Conservation (phyloP, 2,113 vertebrate genomes). For the Cyphomyrus discorhynchus region DNA sequence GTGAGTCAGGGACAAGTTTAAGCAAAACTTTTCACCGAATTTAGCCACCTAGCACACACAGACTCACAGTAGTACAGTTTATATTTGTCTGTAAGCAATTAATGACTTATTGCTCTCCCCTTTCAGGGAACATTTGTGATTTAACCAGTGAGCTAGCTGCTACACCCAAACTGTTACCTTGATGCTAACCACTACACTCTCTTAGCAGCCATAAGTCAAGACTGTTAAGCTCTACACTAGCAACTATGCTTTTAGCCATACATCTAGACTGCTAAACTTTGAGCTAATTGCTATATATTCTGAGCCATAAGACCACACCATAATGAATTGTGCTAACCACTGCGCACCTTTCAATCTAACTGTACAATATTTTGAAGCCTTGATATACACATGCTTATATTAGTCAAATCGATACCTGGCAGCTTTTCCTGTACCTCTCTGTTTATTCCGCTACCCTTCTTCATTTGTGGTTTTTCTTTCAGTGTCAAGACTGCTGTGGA, state of each 20-base stretch:
- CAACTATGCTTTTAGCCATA: neutral
- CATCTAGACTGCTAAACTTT: neutral
- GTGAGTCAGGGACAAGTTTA: neutral
- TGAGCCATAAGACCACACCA: neutral
- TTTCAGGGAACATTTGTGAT: neutral
- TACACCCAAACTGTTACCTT: neutral
- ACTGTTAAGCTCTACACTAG: neutral
- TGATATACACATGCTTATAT: constrained; percentile 6
- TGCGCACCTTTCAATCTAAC: neutral
- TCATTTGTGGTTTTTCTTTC: constrained; percentile 28
- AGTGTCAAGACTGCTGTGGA: constrained; percentile 16
- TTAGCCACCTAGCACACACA: neutral
- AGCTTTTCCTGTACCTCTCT: neutral
- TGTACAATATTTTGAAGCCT: neutral
- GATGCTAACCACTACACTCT: neutral
- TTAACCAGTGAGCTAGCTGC: neutral
- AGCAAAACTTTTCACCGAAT: neutral
- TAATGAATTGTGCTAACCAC: neutral
- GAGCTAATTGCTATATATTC: neutral
- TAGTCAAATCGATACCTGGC: neutral
- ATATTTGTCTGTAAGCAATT: neutral
- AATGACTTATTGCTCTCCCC: neutral
- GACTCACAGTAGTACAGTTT: neutral
- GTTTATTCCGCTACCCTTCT: neutral
- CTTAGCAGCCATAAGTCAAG: neutral